Percentiles rank a stretch among this genome's conserved stretches.
Evolutionary conservation across 2,113 vertebrate genomes (phyloP).

Genomic region (Suncus etruscus): DNA sequence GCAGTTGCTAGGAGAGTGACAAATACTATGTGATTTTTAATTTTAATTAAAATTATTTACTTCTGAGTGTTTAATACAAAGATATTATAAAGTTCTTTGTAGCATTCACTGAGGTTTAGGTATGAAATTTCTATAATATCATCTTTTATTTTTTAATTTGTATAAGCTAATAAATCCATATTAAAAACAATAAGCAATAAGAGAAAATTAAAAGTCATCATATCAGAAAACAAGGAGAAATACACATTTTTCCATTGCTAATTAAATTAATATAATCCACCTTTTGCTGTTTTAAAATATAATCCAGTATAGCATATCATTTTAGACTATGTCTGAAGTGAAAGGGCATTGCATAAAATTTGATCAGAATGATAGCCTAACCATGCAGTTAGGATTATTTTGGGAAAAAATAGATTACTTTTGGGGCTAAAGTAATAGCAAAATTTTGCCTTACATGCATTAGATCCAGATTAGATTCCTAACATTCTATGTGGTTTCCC

Average conservation of each 20-base stretch:
- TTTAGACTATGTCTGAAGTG: not conserved
- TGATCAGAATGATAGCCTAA: not conserved
- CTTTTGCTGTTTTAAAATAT: not conserved
- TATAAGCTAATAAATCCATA: not conserved
- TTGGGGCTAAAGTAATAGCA: no score
- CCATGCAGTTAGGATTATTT: not conserved
- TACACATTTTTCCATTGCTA: not conserved
- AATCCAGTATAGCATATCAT: not conserved
- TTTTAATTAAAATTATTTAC: not conserved
- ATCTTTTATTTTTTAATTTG: not conserved
- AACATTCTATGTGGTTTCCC: no score
- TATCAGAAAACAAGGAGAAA: not conserved
- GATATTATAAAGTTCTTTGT: not conserved
- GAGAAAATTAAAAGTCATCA: not conserved
- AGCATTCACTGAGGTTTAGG: not conserved
- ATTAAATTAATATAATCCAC: not conserved
- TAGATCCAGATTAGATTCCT: no score
- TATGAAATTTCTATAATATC: not conserved
- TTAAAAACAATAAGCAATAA: not conserved
- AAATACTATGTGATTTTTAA: not conserved
- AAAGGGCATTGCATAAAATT: not conserved
- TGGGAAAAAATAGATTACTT: not conserved
- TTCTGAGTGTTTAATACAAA: constrained; percentile 39
- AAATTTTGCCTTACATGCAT: no score
- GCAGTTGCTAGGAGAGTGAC: not conserved